A percentile compares a stretch with the other conserved stretches of the same genome.
phyloP scores from a whole-genome alignment of 2,113 vertebrate species.

The Orientallactaga bullata region DNA sequence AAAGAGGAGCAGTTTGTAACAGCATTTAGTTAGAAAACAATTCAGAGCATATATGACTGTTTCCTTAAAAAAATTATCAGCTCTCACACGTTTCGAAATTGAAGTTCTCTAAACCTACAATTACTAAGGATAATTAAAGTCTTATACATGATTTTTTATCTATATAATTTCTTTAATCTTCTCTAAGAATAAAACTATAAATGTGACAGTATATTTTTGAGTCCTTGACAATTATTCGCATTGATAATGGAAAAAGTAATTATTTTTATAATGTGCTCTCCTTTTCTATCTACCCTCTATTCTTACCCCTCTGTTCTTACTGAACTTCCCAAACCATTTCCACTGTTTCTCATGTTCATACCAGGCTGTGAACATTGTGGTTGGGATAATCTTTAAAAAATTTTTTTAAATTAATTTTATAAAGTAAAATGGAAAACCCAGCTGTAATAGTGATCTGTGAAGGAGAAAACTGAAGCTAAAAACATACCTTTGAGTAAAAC shows the following conservation, averaged over 20 bases:
- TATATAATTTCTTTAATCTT: not conserved
- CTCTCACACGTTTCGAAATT: not conserved
- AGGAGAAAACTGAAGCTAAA: not conserved
- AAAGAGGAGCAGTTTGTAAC: not conserved
- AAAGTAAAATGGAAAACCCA: not conserved
- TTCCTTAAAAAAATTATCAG: not conserved
- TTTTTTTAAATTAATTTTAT: not conserved
- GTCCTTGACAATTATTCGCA: not conserved
- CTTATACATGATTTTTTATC: not conserved
- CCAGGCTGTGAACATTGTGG: not conserved
- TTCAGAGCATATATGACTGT: not conserved
- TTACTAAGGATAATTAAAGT: not conserved
- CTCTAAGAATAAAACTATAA: not conserved
- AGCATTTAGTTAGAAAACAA: constrained; percentile 11
- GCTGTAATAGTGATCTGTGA: not conserved
- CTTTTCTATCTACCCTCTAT: not conserved
- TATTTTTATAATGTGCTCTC: not conserved
- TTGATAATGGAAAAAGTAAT: not conserved
- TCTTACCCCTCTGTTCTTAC: not conserved
- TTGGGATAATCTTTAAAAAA: constrained; percentile 11
- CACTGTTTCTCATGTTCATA: not conserved
- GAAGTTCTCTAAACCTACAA: not conserved
- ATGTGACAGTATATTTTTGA: not conserved
- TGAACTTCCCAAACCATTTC: not conserved
- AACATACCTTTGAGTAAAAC: not conserved